Evolutionary conservation across 2,888 invertebrate species (phyloP), one percentile per base, ranked within the genome.

Genomic region (Hemicrepidius hirtus): DNA sequence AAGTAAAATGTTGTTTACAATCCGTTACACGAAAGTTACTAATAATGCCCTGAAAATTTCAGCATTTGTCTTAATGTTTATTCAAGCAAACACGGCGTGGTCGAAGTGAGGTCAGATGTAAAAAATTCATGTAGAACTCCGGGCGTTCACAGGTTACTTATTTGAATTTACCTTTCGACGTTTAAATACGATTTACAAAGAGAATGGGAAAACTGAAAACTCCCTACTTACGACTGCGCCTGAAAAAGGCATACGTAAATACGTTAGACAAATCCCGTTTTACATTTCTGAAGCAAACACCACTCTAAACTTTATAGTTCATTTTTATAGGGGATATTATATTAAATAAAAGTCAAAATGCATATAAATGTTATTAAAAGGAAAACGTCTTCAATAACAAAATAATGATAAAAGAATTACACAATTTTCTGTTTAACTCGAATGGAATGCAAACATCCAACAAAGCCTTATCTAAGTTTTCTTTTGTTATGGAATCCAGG

Each of bases 141-240:
- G 55, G 18, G 59, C 65, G 65, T 55, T 67, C 44, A 44, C 71
- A 46, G 35, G 65, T 71, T 64, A 57, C 57, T 68, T 68, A 68
- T 68, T 59, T 66, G 55, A 67, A 67, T 71, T 71, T 69, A 71
- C 59, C 46, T 65, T 71, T 72, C 20, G 49, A 64, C 72, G 53
- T 63, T 62, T 63, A 72, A 68, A 71, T 63, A 64, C 68, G 62
- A 60, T 66, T 66, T 66, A 71, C 49, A 71, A 71, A 71, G 62
- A 53, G 55, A 67, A 55, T 62, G 35, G 41, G 7, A 71, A 60
- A 60, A 49, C 50, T 57, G 35, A 57, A 37, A 57, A 57, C 57
- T 57, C 53, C 21, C 57, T 57, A 57, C 24, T 53, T 53, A 18
- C 28, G 49, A 13, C 28, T 7, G 9, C 28, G 20, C n/a, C 44